Evolutionary conservation across 2,888 invertebrate genomes (phyloP), one percentile per base, ranked within the genome.

Genomic region (Drosophila conformis): DNA sequence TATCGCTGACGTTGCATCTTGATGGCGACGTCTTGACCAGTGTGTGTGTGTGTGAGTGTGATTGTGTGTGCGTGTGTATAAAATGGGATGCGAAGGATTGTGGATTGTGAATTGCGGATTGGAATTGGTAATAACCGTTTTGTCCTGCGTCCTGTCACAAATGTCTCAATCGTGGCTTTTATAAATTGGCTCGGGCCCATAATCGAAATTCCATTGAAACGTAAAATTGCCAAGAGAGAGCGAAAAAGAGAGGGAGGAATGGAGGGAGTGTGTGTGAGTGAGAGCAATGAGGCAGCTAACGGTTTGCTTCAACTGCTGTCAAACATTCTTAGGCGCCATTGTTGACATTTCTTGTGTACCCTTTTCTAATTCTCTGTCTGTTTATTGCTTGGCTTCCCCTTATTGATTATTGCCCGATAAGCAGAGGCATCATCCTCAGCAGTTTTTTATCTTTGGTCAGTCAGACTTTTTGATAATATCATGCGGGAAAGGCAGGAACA

Each of bases 151-250:
- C 73, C 75, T 83, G 78, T 80, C 71, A 78, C 57, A 85, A 80
- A 89, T 83, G 83, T 90, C 90, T 91, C 85, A 90, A 90, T 90
- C 81, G 78, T 68, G 81, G 80, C 85, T 88, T 86, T 81, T 83
- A 71, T 80, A 87, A 85, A 85, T 85, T 85, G 84, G 84, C 87
- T 77, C 72, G 69, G 75, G 82, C 77, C 77, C 79, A 81, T 90
- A 91, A 91, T 91, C 89, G 91, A 91, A 91, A 90, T 91, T 87
- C 86, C 90, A 89, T 85, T 91, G 90, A 89, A 91, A 91, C 87
- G 91, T 91, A 87, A 91, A 91, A 91, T 91, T 89, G 84, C 85
- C 81, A 75, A 57, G 58, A 35, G 29, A 52, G 42, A 42, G n/a
- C 6, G 13, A 53, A 21, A 42, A 11, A 36, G 29, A 69, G 21